A percentile compares a stretch with the other conserved stretches of the same genome.
These are phyloP conservation scores for Porites australiensis DNA, from an alignment of 64 coral and sea anemone genomes.

Conservation along the genomic window DNA sequence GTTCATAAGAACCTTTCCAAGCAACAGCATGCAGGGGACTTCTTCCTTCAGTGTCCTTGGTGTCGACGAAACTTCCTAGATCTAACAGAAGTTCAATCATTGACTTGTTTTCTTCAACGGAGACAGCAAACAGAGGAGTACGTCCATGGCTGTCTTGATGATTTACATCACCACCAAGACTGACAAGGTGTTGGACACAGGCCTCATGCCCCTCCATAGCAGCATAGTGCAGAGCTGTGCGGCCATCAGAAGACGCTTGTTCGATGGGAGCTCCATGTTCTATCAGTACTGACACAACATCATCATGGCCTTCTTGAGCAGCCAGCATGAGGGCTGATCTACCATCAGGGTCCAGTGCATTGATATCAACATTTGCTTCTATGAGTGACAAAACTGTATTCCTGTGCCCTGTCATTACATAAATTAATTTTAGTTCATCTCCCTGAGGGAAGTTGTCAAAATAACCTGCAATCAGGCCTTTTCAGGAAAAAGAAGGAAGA, in stretches of 20 bases:
- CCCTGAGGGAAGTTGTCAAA: too few species aligned
- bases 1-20: constrained; percentile 81
- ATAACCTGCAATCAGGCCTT: too few species aligned
- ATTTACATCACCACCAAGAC: constrained; percentile 71
- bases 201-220: constrained; percentile 82
- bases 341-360: constrained; percentile 72
- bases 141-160: constrained; percentile 71
- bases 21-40: constrained; percentile 84
- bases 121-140: constrained; percentile 84
- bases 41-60: constrained; percentile 79
- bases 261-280: constrained; percentile 72
- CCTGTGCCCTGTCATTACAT: constrained; percentile 51
- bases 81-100: constrained; percentile 76
- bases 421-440: too few species aligned
- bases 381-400: constrained; percentile 57
- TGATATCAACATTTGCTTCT: constrained; percentile 47
- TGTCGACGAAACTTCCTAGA: constrained; percentile 70
- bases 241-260: constrained; percentile 74
- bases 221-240: constrained; percentile 79
- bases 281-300: constrained; percentile 76
- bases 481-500: too few species aligned
- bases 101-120: constrained; percentile 79
- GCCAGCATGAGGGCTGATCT: constrained; percentile 92
- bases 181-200: constrained; percentile 67
- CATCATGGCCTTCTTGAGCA: constrained; percentile 86